Percentiles rank a stretch among this genome's conserved stretches.
Conservation (phyloP, 2,888 invertebrate species). For the Siphlonurus alternatus region DNA sequence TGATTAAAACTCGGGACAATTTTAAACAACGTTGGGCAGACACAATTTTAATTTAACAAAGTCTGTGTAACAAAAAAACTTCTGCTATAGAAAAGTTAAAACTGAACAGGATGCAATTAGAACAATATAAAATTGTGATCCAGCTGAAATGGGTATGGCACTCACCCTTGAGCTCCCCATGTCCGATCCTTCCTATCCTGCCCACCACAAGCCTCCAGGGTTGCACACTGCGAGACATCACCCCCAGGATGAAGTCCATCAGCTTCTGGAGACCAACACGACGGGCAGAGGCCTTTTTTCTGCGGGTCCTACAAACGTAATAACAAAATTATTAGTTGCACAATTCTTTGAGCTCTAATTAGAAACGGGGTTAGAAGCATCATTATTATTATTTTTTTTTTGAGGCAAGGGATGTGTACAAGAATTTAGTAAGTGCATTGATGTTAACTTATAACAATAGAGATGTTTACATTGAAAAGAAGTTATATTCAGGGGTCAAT, state of each 20-base stretch:
- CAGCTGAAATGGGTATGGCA: too few relatives aligned
- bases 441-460: too few relatives aligned
- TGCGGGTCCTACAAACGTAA: conserved; percentile 29
- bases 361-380: too few relatives aligned
- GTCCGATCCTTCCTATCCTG: conserved; percentile 88
- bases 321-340: not conserved
- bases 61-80: conserved; percentile 2
- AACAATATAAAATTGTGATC: too few relatives aligned
- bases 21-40: not conserved
- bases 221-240: conserved; percentile 82
- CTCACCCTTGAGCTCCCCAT: conserved; percentile 84
- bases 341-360: too few relatives aligned
- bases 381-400: too few relatives aligned
- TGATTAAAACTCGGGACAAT: not conserved
- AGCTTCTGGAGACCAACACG: conserved; percentile 78
- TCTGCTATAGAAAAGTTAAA: not conserved
- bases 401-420: too few relatives aligned
- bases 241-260: conserved; percentile 92
- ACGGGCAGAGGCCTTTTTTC: conserved; percentile 76
- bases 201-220: conserved; percentile 97
- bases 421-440: too few relatives aligned
- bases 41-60: not conserved
- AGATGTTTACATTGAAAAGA: too few relatives aligned
- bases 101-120: not conserved
- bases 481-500: too few relatives aligned